A percentile compares a stretch with the other conserved stretches of the same genome.
Evolutionary conservation across 1,140 invertebrate genomes (phyloP).

Genomic region (Orchestia grillus): DNA sequence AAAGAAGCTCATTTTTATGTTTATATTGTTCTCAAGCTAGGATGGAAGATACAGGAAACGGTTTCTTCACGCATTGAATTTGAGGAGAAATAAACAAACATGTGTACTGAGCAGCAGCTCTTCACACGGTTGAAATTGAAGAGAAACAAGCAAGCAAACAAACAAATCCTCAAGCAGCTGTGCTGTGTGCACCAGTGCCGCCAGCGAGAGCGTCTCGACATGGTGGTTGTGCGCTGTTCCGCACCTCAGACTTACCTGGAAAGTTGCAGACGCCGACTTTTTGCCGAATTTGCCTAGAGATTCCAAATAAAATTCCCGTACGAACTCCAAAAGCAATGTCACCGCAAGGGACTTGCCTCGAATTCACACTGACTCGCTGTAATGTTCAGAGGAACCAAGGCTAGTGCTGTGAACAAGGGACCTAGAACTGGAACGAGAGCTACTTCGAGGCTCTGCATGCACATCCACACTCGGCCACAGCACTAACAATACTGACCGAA

Average conservation of each 20-base stretch:
- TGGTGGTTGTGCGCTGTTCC: conserved; percentile 24
- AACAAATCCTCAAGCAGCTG: neutral
- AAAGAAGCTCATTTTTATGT: neutral
- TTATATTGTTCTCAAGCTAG: neutral
- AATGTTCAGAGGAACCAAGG: neutral
- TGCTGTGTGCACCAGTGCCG: neutral
- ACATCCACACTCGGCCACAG: neutral
- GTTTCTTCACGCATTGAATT: neutral
- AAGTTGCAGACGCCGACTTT: conserved; percentile 47
- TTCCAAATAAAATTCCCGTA: neutral
- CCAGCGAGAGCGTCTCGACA: neutral
- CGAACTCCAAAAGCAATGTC: neutral
- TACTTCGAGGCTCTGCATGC: neutral
- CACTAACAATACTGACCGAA: conserved; percentile 52
- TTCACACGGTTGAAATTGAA: too few species aligned
- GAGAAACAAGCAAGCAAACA: too few species aligned
- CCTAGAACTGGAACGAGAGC: conserved; percentile 15
- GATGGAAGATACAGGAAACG: neutral
- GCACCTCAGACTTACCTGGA: conserved; percentile 34
- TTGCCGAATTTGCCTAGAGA: neutral
- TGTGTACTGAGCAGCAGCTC: too few species aligned
- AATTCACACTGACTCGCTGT: neutral
- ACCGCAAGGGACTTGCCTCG: neutral
- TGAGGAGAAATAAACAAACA: neutral
- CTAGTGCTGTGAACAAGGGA: neutral